These are phyloP conservation scores for Tetranychus piercei DNA, from an alignment of 2,888 invertebrate species.

Conservation along the genomic window DNA sequence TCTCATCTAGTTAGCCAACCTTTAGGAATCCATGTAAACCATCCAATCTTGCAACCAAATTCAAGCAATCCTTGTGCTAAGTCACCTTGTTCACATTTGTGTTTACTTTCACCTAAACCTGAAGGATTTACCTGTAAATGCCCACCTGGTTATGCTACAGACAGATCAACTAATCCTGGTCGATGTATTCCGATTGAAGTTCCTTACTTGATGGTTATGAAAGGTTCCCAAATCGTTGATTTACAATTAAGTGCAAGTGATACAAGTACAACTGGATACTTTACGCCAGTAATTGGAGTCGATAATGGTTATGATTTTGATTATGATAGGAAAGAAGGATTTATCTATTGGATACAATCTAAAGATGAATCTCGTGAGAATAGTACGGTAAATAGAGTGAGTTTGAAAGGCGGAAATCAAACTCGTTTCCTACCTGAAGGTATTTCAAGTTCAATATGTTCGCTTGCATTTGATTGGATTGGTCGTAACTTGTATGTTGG, in stretches of 20 bases:
- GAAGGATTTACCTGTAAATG: slow-evolving; percentile 71
- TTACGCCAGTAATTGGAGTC: slow-evolving; percentile 70
- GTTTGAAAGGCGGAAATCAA: slow-evolving; percentile 64
- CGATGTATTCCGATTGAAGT: slow-evolving; percentile 46
- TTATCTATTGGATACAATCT: slow-evolving; percentile 64
- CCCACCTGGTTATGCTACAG: slow-evolving; percentile 52
- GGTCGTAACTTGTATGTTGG: slow-evolving; percentile 84
- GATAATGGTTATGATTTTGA: slow-evolving; percentile 73
- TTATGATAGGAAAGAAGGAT: slow-evolving; percentile 66
- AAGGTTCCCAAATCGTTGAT: slow-evolving; percentile 72
- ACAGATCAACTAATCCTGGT: slow-evolving; percentile 26
- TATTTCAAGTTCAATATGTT: slow-evolving; percentile 72
- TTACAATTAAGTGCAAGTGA: slow-evolving; percentile 56
- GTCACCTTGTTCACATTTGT: slow-evolving; percentile 66
- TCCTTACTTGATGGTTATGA: slow-evolving; percentile 71
- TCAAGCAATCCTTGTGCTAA: slow-evolving; percentile 51
- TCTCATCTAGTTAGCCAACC: slow-evolving; percentile 87
- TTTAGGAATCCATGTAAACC: slow-evolving; percentile 81
- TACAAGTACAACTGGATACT: slow-evolving; percentile 45
- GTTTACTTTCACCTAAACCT: slow-evolving; percentile 59
- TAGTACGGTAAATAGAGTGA: slow-evolving; percentile 59
- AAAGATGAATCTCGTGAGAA: slow-evolving; percentile 47
- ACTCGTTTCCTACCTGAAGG: slow-evolving; percentile 62
- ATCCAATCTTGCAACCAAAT: slow-evolving; percentile 72
- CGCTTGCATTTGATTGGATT: slow-evolving; percentile 89